Conservation (phyloP, 2,797 vertebrate genomes). For the Tadarida brasiliensis region DNA sequence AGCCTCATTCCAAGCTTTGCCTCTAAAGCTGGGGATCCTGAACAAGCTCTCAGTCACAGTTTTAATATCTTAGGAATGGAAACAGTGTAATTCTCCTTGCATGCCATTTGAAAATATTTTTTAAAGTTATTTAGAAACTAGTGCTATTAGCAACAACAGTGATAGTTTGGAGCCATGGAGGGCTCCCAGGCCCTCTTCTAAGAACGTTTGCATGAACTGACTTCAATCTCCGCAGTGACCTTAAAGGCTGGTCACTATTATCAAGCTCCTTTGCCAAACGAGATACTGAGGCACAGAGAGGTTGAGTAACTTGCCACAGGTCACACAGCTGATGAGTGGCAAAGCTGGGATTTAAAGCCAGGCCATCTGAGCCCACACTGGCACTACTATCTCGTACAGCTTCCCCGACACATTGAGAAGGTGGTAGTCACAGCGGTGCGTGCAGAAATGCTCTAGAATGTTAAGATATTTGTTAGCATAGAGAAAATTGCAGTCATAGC, state of each 20-base stretch:
- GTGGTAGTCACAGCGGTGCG: not conserved
- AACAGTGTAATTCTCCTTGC: not conserved
- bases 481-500: not conserved
- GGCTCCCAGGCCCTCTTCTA: not conserved
- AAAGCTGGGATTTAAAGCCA: not conserved
- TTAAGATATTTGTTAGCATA: not conserved
- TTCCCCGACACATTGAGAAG: not conserved
- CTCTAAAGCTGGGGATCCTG: not conserved
- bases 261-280: not conserved
- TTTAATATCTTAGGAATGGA: not conserved
- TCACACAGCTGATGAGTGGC: not conserved
- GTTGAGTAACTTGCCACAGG: not conserved
- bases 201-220: not conserved
- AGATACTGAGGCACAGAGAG: not conserved
- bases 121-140: not conserved
- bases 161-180: not conserved
- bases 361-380: not conserved
- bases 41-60: not conserved
- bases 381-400: accelerated
- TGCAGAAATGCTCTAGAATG: not conserved
- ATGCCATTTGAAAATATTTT: not conserved
- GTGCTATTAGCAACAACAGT: not conserved
- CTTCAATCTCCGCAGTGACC: not conserved
- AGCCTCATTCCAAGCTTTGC: not conserved
- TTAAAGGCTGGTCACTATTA: not conserved